Base-by-base conservation (phyloP, 2,113 vertebrate species). In the Echinops telfairi region DNA sequence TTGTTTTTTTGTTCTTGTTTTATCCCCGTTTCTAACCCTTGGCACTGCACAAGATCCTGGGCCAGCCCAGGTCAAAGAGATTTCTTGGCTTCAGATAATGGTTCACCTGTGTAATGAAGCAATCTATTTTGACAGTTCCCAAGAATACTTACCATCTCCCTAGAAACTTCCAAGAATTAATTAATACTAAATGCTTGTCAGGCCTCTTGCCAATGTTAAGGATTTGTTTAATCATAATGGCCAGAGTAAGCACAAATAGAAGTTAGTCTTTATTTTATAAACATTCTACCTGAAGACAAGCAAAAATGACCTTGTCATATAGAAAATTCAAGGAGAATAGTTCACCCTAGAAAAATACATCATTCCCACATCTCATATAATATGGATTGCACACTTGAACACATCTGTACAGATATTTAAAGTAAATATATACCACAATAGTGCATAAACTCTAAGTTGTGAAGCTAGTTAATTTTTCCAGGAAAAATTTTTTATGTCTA, bases 151-250 rank as follows among this genome's bases (percentile, higher is more conserved):
- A 47, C 95, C 88, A 85, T 92, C 33, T 90, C 90, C 76, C 40
- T 38, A 40, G 90, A 90, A 93, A 78, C 20, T 40, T 40, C 80
- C 53, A 92, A 86, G 94, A 93, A 95, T 95, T 95, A 95, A 95
- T 94, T 94, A 95, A 96, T 95, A 86, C 92, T 95, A 97, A 95
- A 94, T 73, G 83, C 80, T 95, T 90, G 94, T 96, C 93, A 82
- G 90, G 71, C 76, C 71, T 57, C 92, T 95, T 89, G 93, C 88
- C 94, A 94, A 60, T 57, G 40, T 27, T 66, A 90, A 93, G 91
- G 86, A 92, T 96, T 66, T 88, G 66, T 92, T 93, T 92, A 66
- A 77, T 83, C 86, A 64, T n/a, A 90, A 96, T 95, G 80, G 17
- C 81, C 36, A 57, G 77, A 84, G 80, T 83, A 92, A 95, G 88